Percentiles rank a stretch among this genome's conserved stretches.
phyloP scores from a whole-genome alignment of 1,140 invertebrate genomes.

The Drosophila azteca region DNA sequence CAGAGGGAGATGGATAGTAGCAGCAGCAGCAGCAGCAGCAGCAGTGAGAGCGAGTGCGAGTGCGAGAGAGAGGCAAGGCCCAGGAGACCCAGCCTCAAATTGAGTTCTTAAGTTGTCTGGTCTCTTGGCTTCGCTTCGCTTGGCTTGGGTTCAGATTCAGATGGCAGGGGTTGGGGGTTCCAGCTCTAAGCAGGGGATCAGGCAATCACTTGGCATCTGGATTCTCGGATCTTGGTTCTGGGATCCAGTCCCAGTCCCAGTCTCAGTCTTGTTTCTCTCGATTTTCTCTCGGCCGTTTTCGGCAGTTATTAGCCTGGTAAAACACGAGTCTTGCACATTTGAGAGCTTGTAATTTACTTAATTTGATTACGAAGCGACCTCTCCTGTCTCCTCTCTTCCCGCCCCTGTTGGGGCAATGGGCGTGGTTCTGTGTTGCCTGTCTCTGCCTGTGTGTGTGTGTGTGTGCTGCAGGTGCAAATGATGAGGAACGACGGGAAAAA shows the following conservation, averaged over 20 bases:
- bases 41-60: neutral
- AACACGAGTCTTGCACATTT: conserved; percentile 81
- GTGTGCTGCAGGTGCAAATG: conserved; percentile 23
- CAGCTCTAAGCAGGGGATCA: conserved; percentile 30
- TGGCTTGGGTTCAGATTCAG: neutral
- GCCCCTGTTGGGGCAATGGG: neutral
- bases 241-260: neutral
- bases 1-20: neutral
- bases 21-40: conserved; percentile 2
- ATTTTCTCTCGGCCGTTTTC: conserved; percentile 41
- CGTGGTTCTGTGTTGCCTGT: neutral
- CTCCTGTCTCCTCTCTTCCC: conserved; percentile 13
- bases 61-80: neutral
- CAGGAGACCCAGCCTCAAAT: conserved; percentile 51
- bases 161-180: neutral
- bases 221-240: conserved; percentile 21
- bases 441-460: neutral
- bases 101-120: conserved; percentile 72
- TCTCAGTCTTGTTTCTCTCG: neutral
- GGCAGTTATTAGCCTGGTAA: conserved; percentile 76
- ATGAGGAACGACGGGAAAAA: conserved; percentile 14
- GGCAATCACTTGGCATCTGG: conserved; percentile 23
- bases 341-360: conserved; percentile 81
- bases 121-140: no score
- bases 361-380: conserved; percentile 72